These are phyloP conservation scores for Aleiodes sp. DNA, from an alignment of 1,140 invertebrate species.

Conservation along the genomic window DNA sequence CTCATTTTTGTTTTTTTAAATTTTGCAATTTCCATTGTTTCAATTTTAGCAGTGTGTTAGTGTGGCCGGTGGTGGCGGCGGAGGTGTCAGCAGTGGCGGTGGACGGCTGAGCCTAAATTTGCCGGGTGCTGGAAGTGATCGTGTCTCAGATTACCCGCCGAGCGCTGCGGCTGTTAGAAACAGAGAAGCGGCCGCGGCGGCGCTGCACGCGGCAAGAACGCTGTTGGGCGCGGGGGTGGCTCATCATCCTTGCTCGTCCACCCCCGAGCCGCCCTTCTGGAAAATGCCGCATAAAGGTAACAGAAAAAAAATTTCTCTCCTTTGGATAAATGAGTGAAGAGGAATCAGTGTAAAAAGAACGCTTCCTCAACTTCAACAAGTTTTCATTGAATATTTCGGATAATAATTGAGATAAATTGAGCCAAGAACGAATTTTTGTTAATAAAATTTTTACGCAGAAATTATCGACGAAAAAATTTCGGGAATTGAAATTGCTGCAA, in stretches of 20 bases:
- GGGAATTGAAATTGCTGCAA: too few relatives aligned
- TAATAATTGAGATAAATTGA: too few relatives aligned
- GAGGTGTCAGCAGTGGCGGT: conserved; percentile 44
- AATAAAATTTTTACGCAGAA: too few relatives aligned
- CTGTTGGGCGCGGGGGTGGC: conserved; percentile 68
- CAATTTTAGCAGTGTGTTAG: conserved; percentile 64
- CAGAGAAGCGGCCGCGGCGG: conserved; percentile 65
- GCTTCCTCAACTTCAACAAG: too few relatives aligned
- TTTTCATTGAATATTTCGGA: too few relatives aligned
- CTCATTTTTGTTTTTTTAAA: conserved; percentile 38
- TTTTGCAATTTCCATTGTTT: background rate
- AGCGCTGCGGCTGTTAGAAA: conserved; percentile 64
- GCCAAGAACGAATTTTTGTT: too few relatives aligned
- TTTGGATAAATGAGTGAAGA: too few relatives aligned
- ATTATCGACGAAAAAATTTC: too few relatives aligned
- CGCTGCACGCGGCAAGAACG: conserved; percentile 67
- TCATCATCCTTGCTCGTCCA: conserved; percentile 67
- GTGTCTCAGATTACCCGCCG: conserved; percentile 63
- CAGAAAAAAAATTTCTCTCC: conserved; percentile 34
- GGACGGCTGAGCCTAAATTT: conserved; percentile 58
- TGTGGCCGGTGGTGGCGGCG: conserved; percentile 59
- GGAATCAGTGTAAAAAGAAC: too few relatives aligned
- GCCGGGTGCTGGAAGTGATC: conserved; percentile 57
- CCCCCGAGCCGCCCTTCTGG: conserved; percentile 69
- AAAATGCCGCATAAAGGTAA: conserved; percentile 72